phyloP scores from a whole-genome alignment of 2,797 vertebrate species.

The Sebastes hopkinsi region DNA sequence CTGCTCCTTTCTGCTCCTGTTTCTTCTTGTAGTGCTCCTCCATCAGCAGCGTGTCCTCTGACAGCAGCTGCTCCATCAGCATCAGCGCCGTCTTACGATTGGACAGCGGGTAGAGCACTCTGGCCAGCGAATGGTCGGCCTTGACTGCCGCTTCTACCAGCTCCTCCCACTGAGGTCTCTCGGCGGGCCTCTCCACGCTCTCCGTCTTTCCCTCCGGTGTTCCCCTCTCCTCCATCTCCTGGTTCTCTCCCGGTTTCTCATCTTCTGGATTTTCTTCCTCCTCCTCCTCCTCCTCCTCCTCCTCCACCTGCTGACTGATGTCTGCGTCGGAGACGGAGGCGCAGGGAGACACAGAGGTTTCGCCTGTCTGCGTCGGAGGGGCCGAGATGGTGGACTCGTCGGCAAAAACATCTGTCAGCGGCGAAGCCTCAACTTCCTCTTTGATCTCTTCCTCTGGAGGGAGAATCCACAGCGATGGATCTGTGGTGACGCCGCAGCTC shows the following conservation, averaged over 20 bases:
- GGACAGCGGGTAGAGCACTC: constrained; percentile 83
- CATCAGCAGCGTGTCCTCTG: constrained; percentile 85
- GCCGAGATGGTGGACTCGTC: constrained; percentile 24
- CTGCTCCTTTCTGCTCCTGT: constrained; percentile 69
- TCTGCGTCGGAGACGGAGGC: constrained; percentile 30
- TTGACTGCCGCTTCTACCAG: constrained; percentile 85
- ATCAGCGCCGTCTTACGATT: constrained; percentile 87
- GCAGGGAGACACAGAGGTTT: constrained; percentile 20
- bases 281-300: constrained; percentile 22
- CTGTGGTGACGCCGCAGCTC: constrained; percentile 77
- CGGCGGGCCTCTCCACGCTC: constrained; percentile 15
- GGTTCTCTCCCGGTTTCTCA: constrained; percentile 17
- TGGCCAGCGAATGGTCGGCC: constrained; percentile 86
- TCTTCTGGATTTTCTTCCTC: constrained; percentile 40
- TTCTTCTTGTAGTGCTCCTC: constrained; percentile 87
- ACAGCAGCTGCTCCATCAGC: constrained; percentile 93
- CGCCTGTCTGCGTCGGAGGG: constrained; percentile 13
- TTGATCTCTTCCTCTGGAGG: constrained; percentile 47
- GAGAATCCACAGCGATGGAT: constrained; percentile 72
- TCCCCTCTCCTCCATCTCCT: constrained; percentile 16
- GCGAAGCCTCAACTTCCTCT: constrained; percentile 22
- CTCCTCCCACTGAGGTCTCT: constrained; percentile 76
- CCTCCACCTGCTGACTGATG: constrained; percentile 38
- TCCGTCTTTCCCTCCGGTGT: constrained; percentile 53
- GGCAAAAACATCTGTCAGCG: constrained; percentile 24